Evolutionary conservation across 2,888 invertebrate genomes (phyloP).

Genomic region (Octonoba sinensis): DNA sequence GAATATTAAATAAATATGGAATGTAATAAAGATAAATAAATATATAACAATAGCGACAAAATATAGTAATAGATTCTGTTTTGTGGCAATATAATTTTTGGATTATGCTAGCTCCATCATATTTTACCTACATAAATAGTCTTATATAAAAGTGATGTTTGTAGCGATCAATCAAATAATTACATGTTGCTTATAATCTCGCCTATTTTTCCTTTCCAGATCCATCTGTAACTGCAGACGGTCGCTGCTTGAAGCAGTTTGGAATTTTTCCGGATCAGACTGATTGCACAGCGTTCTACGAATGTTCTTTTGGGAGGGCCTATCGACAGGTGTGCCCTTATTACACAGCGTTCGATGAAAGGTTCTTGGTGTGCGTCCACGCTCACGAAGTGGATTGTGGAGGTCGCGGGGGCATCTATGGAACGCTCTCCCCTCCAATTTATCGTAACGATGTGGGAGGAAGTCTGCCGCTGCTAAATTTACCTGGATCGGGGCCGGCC

Average conservation of each 20-base stretch:
- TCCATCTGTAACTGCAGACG: constrained; percentile 27
- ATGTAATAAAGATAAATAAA: too few relatives aligned
- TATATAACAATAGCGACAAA: too few relatives aligned
- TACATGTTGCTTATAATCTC: background rate
- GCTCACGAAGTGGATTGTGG: constrained; percentile 49
- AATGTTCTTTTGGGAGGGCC: constrained; percentile 41
- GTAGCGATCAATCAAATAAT: background rate
- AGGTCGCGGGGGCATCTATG: constrained; percentile 51
- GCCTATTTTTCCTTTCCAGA: background rate
- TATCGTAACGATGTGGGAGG: constrained; percentile 39
- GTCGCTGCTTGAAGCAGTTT: constrained; percentile 53
- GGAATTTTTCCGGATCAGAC: constrained; percentile 47
- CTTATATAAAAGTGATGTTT: too few relatives aligned
- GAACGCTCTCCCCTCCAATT: constrained; percentile 47
- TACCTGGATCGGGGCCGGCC: constrained; percentile 28
- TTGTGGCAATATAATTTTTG: too few relatives aligned
- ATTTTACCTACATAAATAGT: too few relatives aligned
- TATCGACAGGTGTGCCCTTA: constrained; percentile 47
- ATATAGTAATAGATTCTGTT: too few relatives aligned
- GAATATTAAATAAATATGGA: too few relatives aligned
- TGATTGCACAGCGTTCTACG: constrained; percentile 58
- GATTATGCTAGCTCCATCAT: too few relatives aligned
- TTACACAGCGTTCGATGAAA: constrained; percentile 56
- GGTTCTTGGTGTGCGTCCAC: constrained; percentile 50
- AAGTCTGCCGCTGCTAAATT: background rate